Conservation (phyloP, 1,140 invertebrate species). For the Pseudomyrmex sp. region DNA sequence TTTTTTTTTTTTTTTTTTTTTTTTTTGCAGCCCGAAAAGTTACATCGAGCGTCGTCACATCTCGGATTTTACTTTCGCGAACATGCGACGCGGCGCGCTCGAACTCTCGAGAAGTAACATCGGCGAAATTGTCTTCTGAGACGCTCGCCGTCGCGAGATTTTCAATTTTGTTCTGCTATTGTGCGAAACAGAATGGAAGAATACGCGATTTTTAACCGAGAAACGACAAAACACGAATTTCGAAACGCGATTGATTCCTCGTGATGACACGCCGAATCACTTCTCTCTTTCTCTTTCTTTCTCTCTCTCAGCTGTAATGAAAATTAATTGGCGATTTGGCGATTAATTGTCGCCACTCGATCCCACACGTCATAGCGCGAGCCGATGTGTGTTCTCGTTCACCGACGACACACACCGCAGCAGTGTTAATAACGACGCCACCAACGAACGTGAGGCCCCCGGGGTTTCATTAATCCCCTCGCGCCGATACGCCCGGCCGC, state of each 20-base stretch:
- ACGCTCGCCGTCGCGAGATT: too few relatives aligned
- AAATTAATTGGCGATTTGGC: conserved; percentile 27
- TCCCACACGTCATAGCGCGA: too few relatives aligned
- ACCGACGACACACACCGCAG: conserved; percentile 9
- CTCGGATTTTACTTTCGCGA: neutral
- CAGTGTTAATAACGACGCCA: conserved; percentile 44
- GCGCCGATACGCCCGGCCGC: conserved; percentile 11
- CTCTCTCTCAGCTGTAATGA: neutral
- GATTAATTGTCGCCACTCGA: conserved; percentile 37
- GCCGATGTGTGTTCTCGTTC: neutral
- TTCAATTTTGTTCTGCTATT: neutral
- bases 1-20: too few relatives aligned
- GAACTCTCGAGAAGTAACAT: too few relatives aligned
- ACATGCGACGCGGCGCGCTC: neutral
- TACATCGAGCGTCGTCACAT: neutral
- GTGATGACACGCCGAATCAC: neutral
- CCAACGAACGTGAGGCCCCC: conserved; percentile 6
- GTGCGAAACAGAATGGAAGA: neutral
- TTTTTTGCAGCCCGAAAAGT: neutral
- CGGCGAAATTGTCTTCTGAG: too few relatives aligned
- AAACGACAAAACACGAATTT: neutral
- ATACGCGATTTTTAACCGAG: too few relatives aligned
- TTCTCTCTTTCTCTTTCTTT: too few relatives aligned
- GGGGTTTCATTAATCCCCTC: conserved; percentile 20
- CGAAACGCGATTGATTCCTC: neutral